These are phyloP conservation scores for Apodemia zela DNA, from an alignment of 2,888 invertebrate species.

Conservation along the genomic window DNA sequence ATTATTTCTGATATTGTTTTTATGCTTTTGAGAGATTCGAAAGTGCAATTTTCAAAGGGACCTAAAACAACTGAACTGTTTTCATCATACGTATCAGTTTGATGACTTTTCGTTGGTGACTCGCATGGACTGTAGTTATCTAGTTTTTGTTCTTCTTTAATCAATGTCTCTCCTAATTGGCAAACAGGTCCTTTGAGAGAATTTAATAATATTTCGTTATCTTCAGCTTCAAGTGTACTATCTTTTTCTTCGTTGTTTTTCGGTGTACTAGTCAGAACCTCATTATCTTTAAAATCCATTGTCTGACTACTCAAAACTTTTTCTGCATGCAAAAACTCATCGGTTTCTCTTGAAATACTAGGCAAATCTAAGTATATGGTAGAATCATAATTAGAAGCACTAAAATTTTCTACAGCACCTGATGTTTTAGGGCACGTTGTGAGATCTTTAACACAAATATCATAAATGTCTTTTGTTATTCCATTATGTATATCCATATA, in stretches of 20 bases:
- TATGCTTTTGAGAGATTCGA: constrained; percentile 71
- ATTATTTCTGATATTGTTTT: constrained; percentile 71
- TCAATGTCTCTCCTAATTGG: constrained; percentile 42
- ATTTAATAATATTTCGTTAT: constrained; percentile 20
- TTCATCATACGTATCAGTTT: constrained; percentile 69
- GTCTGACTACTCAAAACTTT: constrained; percentile 43
- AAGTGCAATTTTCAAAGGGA: constrained; percentile 77
- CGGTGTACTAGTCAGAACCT: constrained; percentile 58
- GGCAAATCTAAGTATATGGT: constrained; percentile 70
- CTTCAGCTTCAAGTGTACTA: constrained; percentile 42
- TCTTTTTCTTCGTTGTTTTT: constrained; percentile 55
- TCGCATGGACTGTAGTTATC: constrained; percentile 65
- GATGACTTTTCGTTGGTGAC: constrained; percentile 69
- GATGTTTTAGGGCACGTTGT: constrained; percentile 42
- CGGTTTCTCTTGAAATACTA: constrained; percentile 50
- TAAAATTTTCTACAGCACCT: constrained; percentile 30
- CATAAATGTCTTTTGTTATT: constrained; percentile 43
- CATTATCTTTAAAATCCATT: constrained; percentile 35
- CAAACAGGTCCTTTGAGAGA: constrained; percentile 42
- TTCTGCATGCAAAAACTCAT: constrained; percentile 57
- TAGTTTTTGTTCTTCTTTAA: constrained; percentile 56
- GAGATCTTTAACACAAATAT: constrained; percentile 40
- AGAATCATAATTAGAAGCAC: constrained; percentile 53
- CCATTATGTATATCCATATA: constrained; percentile 62
- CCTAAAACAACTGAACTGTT: constrained; percentile 80